Evolutionary conservation across 2,888 invertebrate species (phyloP), one percentile per base, ranked within the genome.

Genomic region (Drosophila fungiperda): DNA sequence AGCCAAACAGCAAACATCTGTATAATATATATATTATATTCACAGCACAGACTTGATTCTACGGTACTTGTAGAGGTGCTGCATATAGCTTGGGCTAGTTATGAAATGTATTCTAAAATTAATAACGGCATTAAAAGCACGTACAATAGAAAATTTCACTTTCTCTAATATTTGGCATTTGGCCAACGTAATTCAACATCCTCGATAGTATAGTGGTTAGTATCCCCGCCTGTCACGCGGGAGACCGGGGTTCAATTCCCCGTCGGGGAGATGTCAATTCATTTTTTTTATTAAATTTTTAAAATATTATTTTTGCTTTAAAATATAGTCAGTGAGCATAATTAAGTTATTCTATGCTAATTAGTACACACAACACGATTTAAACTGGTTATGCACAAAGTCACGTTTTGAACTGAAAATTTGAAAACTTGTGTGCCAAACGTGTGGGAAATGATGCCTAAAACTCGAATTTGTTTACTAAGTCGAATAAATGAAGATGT

Each of bases 181-280:
- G 38, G 26, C 32, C 1, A 2, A 0, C 6, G 0, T 0, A 0
- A 0, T 0, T 0, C 23, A 57, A 40, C 42, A 50, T 77, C 77
- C 77, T 77, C 77, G 76, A 79, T 77, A 77, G 77, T 77, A 77
- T 77, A 77, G 77, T 77, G 79, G 76, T 77, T 78, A 77, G 76
- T 76, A 76, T 76, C 75, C 75, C 75, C 75, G 76, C 76, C 76
- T 76, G 76, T 76, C 76, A 76, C 76, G 76, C 76, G 76, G 76
- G 76, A 76, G 76, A 76, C 76, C 76, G 78, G 76, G 76, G 76
- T 77, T 77, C 76, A 77, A 77, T 77, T 77, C 76, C 80, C 76
- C 80, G 76, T 79, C 76, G 76, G 76, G 76, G 76, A 77, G 79
- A 12, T 3, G 5, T 26, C 1, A 1, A 2, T 12, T 1, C 2